phyloP scores from a whole-genome alignment of 2,888 invertebrate species.

The Drosophila monieri region DNA sequence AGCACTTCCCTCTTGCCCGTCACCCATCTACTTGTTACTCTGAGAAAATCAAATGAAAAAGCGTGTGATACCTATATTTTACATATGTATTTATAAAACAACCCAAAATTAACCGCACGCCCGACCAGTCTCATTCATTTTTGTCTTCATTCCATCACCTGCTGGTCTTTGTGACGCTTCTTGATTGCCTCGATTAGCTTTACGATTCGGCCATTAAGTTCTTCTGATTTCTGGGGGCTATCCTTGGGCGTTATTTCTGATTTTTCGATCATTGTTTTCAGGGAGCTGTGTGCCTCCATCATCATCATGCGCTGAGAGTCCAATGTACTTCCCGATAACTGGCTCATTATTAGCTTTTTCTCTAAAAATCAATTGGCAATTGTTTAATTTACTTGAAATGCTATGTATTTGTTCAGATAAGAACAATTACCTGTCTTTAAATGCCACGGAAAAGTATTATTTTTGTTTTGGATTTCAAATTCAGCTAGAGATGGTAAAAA shows the following conservation, averaged over 20 bases:
- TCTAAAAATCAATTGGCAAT: neutral
- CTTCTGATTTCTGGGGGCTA: neutral
- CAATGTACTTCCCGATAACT: neutral
- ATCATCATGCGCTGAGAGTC: neutral
- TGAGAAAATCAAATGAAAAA: constrained; percentile 49
- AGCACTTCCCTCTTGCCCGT: neutral
- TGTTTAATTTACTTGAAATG: neutral
- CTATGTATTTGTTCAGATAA: neutral
- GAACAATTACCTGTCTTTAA: neutral
- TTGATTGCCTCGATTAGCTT: neutral
- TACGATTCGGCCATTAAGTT: constrained; percentile 1
- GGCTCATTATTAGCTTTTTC: neutral
- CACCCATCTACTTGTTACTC: constrained; percentile 37
- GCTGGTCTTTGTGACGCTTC: neutral
- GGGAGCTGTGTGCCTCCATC: neutral
- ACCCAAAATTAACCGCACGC: constrained; percentile 53
- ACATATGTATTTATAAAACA: constrained; percentile 55
- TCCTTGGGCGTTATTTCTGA: neutral
- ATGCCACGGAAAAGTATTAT: neutral
- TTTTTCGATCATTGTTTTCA: neutral
- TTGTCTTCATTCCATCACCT: neutral
- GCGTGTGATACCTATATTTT: constrained; percentile 69
- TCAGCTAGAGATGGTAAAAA: constrained; percentile 3
- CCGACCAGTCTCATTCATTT: neutral
- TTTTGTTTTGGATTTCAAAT: constrained; percentile 2